Base-by-base conservation (phyloP, 2,888 invertebrate genomes). In the Trachelus iudaicus region DNA sequence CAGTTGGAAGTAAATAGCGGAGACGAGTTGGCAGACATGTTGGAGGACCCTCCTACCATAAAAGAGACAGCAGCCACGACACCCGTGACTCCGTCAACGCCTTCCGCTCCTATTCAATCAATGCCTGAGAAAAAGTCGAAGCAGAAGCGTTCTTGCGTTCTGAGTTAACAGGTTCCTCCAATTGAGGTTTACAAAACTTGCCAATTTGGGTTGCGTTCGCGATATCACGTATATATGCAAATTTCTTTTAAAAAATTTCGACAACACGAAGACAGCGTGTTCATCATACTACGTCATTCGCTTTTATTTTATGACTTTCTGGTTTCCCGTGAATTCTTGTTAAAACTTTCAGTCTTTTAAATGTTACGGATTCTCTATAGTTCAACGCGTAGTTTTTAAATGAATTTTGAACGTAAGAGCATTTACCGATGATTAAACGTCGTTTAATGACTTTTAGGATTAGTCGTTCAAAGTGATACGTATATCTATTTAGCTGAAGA, bases 1-100 rank as follows among this genome's bases (percentile, higher is more conserved):
- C 86, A 91, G 90, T 90, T 90, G 89, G 90, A 91, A 88, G 89
- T 91, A 86, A 91, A 88, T 89, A 89, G 88, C 85, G 91, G 90
- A 76, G 90, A 90, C 82, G 90, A 91, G 84, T 88, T 91, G 86
- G 89, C 91, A 80, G 91, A 91, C 85, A 90, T 89, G 90, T 87
- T 91, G 90, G 91, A 91, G 87, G 90, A 91, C 83, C 90, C 91
- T 85, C 89, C 90, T 77, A 87, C 86, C 82, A 87, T 88, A 86
- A 89, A 88, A 88, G 89, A 89, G 81, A 86, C 88, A 82, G 89
- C 87, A 77, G 85, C 88, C 76, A 88, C 89, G 84, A 91, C 91
- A 79, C 90, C 90, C 83, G 88, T 86, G 82, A 91, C 91, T 86
- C 90, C 90, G 73, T 89, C 90, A 81, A 91, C 90, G 81, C 90